Conservation (phyloP, 2,888 invertebrate genomes). For the Cyrtodaria siliqua region DNA sequence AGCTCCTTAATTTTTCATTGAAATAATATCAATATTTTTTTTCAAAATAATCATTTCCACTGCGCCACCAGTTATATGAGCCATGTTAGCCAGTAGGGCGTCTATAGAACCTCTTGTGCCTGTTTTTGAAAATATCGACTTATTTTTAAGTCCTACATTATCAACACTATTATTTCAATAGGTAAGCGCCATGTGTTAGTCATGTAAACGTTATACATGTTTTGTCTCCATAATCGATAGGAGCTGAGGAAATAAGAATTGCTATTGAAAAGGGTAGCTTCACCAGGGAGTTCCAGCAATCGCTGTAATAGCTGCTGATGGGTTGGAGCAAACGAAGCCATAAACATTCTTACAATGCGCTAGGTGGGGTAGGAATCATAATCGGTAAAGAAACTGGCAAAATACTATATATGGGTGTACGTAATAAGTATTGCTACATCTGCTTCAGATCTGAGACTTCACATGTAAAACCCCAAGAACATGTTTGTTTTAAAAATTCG, state of each 20-base stretch:
- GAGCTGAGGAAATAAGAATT: constrained; percentile 44
- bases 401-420: constrained; percentile 62
- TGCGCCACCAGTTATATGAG: too few relatives aligned
- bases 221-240: too few relatives aligned
- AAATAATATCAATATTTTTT: too few relatives aligned
- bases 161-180: too few relatives aligned
- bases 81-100: too few relatives aligned
- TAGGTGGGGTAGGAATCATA: constrained; percentile 63
- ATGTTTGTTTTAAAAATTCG: constrained; percentile 42
- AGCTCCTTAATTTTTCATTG: too few relatives aligned
- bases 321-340: constrained; percentile 25
- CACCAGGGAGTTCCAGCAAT: constrained; percentile 59
- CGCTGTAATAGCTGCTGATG: constrained; percentile 58
- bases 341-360: constrained; percentile 62
- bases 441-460: constrained; percentile 36
- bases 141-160: too few relatives aligned
- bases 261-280: constrained; percentile 34
- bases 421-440: constrained; percentile 61
- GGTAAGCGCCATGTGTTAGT: too few relatives aligned
- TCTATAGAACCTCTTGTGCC: too few relatives aligned
- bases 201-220: too few relatives aligned
- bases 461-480: not conserved
- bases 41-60: too few relatives aligned
- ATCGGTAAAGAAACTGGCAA: constrained; percentile 53
- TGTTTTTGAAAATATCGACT: too few relatives aligned